Evolutionary conservation across 2,888 invertebrate species (phyloP), one percentile per base, ranked within the genome.

Genomic region (Agrypnus murinus): DNA sequence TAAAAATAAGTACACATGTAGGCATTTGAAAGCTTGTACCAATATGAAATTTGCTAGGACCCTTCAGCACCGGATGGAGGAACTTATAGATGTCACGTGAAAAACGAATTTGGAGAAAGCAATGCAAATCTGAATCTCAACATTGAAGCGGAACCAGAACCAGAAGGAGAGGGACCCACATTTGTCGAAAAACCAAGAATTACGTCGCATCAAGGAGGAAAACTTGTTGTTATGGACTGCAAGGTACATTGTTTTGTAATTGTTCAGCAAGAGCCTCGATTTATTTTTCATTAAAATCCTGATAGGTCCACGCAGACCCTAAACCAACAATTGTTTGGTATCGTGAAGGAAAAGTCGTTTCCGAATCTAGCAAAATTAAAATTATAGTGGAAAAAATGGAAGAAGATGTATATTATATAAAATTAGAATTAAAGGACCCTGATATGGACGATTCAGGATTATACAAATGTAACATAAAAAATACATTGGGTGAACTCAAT

Each of bases 401-500:
- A 83, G 93, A 93, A 75, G 95, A 95, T 81, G 89, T 95, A 77
- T 97, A 95, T 86, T 93, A 94, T 80, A 94, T 97, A 70, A 92
- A 94, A 84, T 87, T 97, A 77, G 95, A 95, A 86, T 88, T 97
- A 43, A 91, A 92, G 81, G 96, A 97, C 87, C 97, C 98, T 75
- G 95, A 95, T 82, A 91, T 96, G 75, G 95, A 95, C 82, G 99
- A 99, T 88, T 98, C 98, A 80, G 99, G 99, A 77, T 89, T 98
- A 74, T 99, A 99, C 89, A 98, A 98, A 86, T 98, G 99, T 86
- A 97, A 97, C 83, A 96, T 98, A 81, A 97, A 97, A 86, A 99
- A 98, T 87, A 91, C 92, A 81, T 92, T 95, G 83, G 99, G 99
- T 79, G 98, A 99, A 90, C 91, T 97, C 76, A 98, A 98, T 85